Evolutionary conservation across 2,888 invertebrate species (phyloP), one percentile per base, ranked within the genome.

Genomic region (Sphecodes monilicornis): DNA sequence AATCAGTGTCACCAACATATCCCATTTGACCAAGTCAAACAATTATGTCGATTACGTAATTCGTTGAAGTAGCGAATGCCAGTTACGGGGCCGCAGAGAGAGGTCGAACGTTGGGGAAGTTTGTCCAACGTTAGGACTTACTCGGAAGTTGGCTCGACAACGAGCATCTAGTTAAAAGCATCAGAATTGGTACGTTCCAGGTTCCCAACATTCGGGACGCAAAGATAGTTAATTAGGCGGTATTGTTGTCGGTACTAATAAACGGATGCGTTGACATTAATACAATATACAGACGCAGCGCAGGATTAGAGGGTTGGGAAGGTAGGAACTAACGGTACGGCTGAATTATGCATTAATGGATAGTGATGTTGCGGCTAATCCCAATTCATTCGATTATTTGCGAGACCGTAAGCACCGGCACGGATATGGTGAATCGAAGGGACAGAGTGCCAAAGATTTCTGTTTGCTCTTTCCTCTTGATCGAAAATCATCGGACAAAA

Each of bases 331-430:
- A 92, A 91, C 91, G 89, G 85, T 76, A 84, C 41, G 86, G 80
- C 82, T 88, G 91, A 90, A 92, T 93, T 92, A 93, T 93, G 90
- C 92, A 88, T 92, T 93, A 93, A 93, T 93, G 92, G 92, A 92
- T 91, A 91, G 91, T 90, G 91, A 90, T 92, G 92, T 91, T 89
- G 91, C 88, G 91, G 91, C 83, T 85, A 90, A 90, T 91, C 91
- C 88, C 87, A 88, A 93, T 93, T 93, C 90, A 92, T 92, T 93
- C 91, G 90, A 93, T 93, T 93, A 93, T 92, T 92, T 90, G 91
- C 85, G 90, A 92, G 90, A 91, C 90, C 88, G 57, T 76, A 76
- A 82, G 69, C 78, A 74, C 74, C 57, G 57, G 69, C 13, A 76
- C 41, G 46, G 46, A 18, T 77, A 36, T 46, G 68, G 50, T 69